A percentile compares a stretch with the other conserved stretches of the same genome.
Evolutionary conservation across 1,140 invertebrate genomes (phyloP).

Genomic region (Drosophila micromelanica): DNA sequence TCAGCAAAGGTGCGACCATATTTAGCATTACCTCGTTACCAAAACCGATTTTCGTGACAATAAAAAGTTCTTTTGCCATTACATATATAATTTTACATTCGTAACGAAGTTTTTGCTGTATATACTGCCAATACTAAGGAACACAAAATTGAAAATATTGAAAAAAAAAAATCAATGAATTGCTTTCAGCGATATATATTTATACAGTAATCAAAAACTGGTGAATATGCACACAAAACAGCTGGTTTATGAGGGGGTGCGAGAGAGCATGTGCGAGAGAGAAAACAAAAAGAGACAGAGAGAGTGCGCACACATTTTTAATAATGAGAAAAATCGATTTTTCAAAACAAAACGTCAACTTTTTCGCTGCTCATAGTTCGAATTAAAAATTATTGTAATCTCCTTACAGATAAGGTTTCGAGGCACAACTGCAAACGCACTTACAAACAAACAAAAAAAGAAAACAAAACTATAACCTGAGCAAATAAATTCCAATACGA

Average conservation of each 20-base stretch:
- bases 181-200: no score
- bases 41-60: conserved; percentile 26
- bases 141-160: no score
- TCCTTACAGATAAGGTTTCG: not conserved
- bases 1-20: conserved; percentile 25
- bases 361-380: conserved; percentile 1
- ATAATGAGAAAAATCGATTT: conserved; percentile 62
- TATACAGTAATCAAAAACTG: no score
- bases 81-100: conserved; percentile 3
- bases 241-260: conserved; percentile 14
- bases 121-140: no score
- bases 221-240: conserved; percentile 20
- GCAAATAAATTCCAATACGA: conserved; percentile 22
- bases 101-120: not conserved
- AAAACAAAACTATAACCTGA: not conserved
- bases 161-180: no score
- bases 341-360: conserved; percentile 41
- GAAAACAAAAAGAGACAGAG: conserved; percentile 9
- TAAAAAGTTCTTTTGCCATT: conserved; percentile 1
- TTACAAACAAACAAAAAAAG: conserved; percentile 17
- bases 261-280: conserved; percentile 17
- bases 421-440: not conserved
- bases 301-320: conserved; percentile 29
- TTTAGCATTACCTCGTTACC: not conserved
- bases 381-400: conserved; percentile 7